Percentiles rank a stretch among this genome's conserved stretches.
These are phyloP conservation scores for Tetheella fluctuosa DNA, from an alignment of 2,888 invertebrate genomes.

Conservation along the genomic window DNA sequence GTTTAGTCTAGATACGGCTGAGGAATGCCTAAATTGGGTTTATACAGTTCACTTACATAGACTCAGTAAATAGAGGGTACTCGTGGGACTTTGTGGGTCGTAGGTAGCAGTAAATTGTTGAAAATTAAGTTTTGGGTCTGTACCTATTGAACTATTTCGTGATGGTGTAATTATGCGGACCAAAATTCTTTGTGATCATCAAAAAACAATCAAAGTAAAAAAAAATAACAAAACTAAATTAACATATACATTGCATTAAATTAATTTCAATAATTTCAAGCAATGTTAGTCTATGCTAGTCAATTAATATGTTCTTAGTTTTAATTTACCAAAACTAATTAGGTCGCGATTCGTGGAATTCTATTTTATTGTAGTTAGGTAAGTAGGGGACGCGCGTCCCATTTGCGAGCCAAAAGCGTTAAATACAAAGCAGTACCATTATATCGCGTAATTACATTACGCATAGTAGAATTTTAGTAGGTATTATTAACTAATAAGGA, in stretches of 20 bases:
- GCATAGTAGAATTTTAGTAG: no score
- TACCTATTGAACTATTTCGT: slow-evolving; percentile 7
- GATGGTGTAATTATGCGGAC: background rate
- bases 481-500: no score
- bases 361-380: no score
- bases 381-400: no score
- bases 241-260: background rate
- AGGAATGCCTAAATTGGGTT: slow-evolving; percentile 32
- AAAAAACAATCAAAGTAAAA: background rate
- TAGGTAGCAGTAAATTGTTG: slow-evolving; percentile 8
- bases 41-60: slow-evolving; percentile 28
- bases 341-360: no score
- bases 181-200: background rate
- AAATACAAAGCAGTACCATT: no score
- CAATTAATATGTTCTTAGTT: background rate
- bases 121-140: slow-evolving; percentile 8
- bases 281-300: background rate
- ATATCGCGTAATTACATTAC: background rate
- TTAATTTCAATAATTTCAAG: background rate
- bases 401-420: no score
- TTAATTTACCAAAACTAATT: background rate
- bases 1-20: slow-evolving; percentile 21
- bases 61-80: slow-evolving; percentile 24
- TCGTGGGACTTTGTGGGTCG: slow-evolving; percentile 27
- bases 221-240: background rate